Base-by-base conservation (phyloP, 64 coral and sea anemone genomes). In the Montipora sp. region DNA sequence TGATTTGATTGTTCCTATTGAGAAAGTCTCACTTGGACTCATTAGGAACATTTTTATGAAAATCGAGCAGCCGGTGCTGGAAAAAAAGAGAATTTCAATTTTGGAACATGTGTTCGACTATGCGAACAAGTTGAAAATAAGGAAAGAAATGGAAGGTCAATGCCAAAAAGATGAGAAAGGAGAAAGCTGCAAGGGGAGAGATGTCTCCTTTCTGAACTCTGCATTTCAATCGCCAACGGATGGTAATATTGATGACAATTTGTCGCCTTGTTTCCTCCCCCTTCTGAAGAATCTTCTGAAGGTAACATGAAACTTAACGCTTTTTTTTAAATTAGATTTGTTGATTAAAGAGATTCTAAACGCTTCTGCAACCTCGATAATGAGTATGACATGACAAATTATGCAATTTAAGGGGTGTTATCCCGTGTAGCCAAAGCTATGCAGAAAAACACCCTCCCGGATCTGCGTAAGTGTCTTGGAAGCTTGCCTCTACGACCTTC, bases 41-140 rank as follows among this genome's bases (percentile, higher is more conserved):
- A 94, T 97, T 9, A 88, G 95, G 69, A 97, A 97, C 47, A 90
- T 97, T 11, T 97, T 97, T 15, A 94, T 97, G 95, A 91, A 94
- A 73, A 97, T 97, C 14, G 92, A 97, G 11, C 75, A 97, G 69
- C 95, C 95, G 13, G 73, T 23, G 14, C 47, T 91, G 8, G 82
- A 82, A 3, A 24, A 91, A 78, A 24, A 82, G 48, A 71, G 66
- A 46, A 84, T 81, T 44, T 57, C 7, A n/a, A 83, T 11, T 10
- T 55, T 74, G 36, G 2, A 19, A 74, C 67, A 74, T 9, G 3
- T 9, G n/a, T 72, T 75, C 1, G 36, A 15, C 14, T 5, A 66
- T 18, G 15, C 9, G 1, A 1, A 18, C 9, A 2, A 12, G 15
- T 47, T 48, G 14, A 46, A 19, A 13, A 47, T 16, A 4, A 16